Base-by-base conservation (phyloP, 2,797 vertebrate species). In the Cossypha polioptera region DNA sequence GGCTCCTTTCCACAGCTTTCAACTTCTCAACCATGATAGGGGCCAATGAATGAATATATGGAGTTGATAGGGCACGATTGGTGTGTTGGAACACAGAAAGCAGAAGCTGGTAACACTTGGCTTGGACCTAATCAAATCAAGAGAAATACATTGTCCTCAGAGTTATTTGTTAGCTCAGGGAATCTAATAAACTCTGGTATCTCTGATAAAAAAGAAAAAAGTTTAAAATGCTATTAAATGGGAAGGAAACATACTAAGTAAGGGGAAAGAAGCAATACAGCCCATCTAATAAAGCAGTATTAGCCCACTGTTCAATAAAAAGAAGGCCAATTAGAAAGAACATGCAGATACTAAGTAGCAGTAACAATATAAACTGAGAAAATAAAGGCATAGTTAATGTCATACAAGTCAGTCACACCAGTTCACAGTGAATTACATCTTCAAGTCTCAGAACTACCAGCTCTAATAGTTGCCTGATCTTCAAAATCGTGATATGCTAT, bases 21-120 rank as follows among this genome's bases (percentile, higher is more conserved):
- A 99, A 98, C 97, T 99, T 99, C 97, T 99, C 99, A 92, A 99
- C 99, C 97, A 99, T 98, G 76, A 98, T 97, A 4, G 99, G 99
- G 35, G 99, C 99, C 97, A 99, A 91, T 7, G 99, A 97, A 93
- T 99, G 99, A 94, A 99, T 99, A 96, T 99, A 99, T 1, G 99
- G 99, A 16, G 99, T 99, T 65, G 99, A 99, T 65, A 99, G 98
- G 35, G 99, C 98, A 25, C 99, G 98, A 92, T 98, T 99, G 57
- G 98, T 98, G 97, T 99, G 99, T 94, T 99, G 99, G 95, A 99
- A 99, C 92, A 99, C 99, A 13, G 99, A 99, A 81, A 99, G 96
- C 69, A 99, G 98, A 96, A 99, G 98, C 98, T 99, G 99, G 97
- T 99, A 99, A 97, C 99, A 99, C 67, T 99, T 99, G 28, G 99